Conservation (phyloP, 2,113 vertebrate species). For the Pluvialis apricaria region DNA sequence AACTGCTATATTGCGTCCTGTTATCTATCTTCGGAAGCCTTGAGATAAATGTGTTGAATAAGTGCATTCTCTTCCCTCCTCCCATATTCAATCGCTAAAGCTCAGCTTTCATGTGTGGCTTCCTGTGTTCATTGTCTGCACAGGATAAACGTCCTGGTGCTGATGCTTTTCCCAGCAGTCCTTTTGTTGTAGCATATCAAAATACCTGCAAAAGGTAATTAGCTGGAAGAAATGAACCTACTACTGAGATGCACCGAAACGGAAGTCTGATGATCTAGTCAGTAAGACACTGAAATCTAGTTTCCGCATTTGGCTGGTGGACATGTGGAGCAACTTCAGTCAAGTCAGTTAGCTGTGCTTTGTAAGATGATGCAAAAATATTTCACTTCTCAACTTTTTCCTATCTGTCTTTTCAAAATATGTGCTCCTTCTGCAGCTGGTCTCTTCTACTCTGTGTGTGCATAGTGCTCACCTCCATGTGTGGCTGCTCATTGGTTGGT, state of each 20-base stretch:
- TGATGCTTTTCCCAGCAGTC: background rate
- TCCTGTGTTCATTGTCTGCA: background rate
- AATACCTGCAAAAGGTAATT: background rate
- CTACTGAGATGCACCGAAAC: accelerated
- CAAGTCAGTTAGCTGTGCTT: background rate
- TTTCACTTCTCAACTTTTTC: background rate
- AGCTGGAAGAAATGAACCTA: background rate
- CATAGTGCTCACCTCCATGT: background rate
- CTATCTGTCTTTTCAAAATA: background rate
- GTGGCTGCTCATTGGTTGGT: background rate
- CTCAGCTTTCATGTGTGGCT: background rate
- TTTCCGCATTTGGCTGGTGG: background rate
- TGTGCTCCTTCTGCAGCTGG: background rate
- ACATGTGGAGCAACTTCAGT: background rate
- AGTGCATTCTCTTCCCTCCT: background rate
- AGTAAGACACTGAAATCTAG: background rate
- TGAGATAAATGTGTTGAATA: background rate
- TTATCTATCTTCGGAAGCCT: background rate
- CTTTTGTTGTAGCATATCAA: background rate
- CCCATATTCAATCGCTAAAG: background rate
- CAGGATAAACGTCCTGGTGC: background rate
- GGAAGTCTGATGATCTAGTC: background rate
- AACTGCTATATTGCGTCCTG: background rate
- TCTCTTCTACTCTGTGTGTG: background rate
- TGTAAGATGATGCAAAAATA: background rate